Conservation (phyloP, 92 coral and sea anemone species). For the Actinernus sp. region DNA sequence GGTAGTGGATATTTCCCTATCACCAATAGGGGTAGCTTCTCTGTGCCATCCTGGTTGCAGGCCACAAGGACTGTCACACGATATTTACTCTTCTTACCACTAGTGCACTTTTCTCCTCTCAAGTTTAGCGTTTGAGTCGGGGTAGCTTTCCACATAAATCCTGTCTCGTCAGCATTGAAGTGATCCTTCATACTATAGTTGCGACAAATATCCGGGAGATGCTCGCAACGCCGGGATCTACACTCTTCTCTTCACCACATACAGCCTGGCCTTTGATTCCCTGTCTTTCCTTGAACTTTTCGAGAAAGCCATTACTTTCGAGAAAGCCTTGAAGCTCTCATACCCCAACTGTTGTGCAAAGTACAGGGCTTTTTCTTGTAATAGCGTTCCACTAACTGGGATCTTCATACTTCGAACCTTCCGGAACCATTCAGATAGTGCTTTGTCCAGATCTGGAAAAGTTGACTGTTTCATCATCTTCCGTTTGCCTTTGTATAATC, state of each 20-base stretch:
- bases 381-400: constrained; percentile 27
- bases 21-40: too few relatives aligned
- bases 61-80: too few relatives aligned
- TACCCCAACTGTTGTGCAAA: constrained; percentile 33
- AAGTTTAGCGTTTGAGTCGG: too few relatives aligned
- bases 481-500: too few relatives aligned
- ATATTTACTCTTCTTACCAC: constrained; percentile 26
- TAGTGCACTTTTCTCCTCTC: constrained; percentile 24
- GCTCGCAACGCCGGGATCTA: constrained; percentile 16
- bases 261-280: constrained; percentile 36
- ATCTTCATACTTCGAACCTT: constrained; percentile 16
- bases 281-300: constrained; percentile 40
- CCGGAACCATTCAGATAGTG: too few relatives aligned
- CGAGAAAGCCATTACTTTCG: constrained; percentile 44
- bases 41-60: too few relatives aligned
- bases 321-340: constrained; percentile 30
- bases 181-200: constrained; percentile 13
- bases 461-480: too few relatives aligned
- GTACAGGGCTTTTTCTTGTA: constrained; percentile 39
- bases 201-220: constrained; percentile 26
- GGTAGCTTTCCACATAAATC: too few relatives aligned
- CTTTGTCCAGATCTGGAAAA: too few relatives aligned
- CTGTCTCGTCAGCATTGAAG: constrained; percentile 42
- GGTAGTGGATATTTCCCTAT: too few relatives aligned
- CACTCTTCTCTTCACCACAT: constrained; percentile 44